A percentile compares a stretch with the other conserved stretches of the same genome.
These are phyloP conservation scores for Lucifuga dentata DNA, from an alignment of 2,113 vertebrate genomes.

Conservation along the genomic window DNA sequence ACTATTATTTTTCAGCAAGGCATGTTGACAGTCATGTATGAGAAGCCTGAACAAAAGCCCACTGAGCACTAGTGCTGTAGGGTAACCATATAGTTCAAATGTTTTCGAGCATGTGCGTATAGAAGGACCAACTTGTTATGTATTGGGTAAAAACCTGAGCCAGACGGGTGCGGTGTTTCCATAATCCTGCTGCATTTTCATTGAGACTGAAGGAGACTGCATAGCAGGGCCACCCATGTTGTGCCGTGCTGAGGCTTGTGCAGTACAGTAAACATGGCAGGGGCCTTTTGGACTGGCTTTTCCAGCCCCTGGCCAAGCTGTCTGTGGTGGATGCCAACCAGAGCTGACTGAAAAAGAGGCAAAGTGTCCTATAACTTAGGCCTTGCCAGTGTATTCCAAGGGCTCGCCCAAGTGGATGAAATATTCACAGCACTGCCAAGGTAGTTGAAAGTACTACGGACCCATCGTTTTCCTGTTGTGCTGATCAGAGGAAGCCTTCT, in stretches of 20 bases:
- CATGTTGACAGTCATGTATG: neutral
- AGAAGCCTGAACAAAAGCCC: slow-evolving; percentile 17
- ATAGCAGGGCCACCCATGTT: slow-evolving; percentile 78
- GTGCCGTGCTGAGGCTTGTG: slow-evolving; percentile 71
- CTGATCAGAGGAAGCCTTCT: slow-evolving; percentile 51
- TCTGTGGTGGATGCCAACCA: slow-evolving; percentile 71
- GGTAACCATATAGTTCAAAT: slow-evolving; percentile 21
- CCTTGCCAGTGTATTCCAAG: slow-evolving; percentile 52
- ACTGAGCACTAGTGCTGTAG: neutral
- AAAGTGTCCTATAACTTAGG: slow-evolving; percentile 64
- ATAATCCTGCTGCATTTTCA: slow-evolving; percentile 73
- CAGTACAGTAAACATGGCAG: slow-evolving; percentile 76
- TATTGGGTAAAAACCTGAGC: slow-evolving; percentile 54
- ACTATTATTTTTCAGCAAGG: neutral
- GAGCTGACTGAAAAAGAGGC: slow-evolving; percentile 63
- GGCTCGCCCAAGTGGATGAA: slow-evolving; percentile 56
- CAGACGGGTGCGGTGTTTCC: slow-evolving; percentile 72
- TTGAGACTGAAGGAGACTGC: slow-evolving; percentile 70
- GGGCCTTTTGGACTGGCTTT: slow-evolving; percentile 73
- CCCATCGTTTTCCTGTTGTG: slow-evolving; percentile 65
- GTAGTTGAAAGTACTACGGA: slow-evolving; percentile 56
- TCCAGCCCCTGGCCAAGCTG: slow-evolving; percentile 74
- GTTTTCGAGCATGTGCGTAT: slow-evolving; percentile 18
- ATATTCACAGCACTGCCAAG: slow-evolving; percentile 51
- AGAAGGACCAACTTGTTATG: slow-evolving; percentile 55